These are phyloP conservation scores for Callionymus lyra DNA, from an alignment of 2,113 vertebrate genomes.

Conservation along the genomic window DNA sequence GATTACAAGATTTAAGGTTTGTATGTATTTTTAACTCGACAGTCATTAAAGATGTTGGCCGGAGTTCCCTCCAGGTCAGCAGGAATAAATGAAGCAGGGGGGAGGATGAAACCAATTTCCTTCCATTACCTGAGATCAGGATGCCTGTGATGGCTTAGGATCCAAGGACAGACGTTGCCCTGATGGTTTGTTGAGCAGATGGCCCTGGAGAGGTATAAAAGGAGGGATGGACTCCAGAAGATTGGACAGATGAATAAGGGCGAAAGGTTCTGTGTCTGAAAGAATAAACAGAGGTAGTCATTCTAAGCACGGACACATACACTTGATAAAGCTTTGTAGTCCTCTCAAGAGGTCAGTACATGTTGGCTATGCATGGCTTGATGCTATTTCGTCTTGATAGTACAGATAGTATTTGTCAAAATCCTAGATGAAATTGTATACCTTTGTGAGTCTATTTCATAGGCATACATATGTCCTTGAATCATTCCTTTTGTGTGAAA, in stretches of 20 bases:
- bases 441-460: too few relatives aligned
- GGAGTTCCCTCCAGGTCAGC: constrained; percentile 19
- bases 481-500: too few relatives aligned
- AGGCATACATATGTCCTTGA: too few relatives aligned
- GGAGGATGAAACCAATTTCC: constrained; percentile 28
- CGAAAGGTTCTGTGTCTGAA: constrained; percentile 3
- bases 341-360: too few relatives aligned
- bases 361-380: too few relatives aligned
- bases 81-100: constrained; percentile 5
- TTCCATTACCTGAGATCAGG: constrained; percentile 34
- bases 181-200: constrained; percentile 9
- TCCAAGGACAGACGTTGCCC: constrained; percentile 29
- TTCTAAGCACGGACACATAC: too few relatives aligned
- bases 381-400: too few relatives aligned
- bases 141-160: constrained; percentile 17
- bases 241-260: constrained; percentile 3
- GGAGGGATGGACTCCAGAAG: constrained; percentile 1
- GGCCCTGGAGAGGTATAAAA: background rate
- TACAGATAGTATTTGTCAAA: too few relatives aligned
- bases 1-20: constrained; percentile 28
- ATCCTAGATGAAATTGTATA: too few relatives aligned
- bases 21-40: constrained; percentile 22
- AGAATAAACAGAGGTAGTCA: background rate
- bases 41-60: constrained; percentile 22
- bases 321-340: too few relatives aligned